Conservation (phyloP, 1,140 invertebrate species). For the Anthonomus grandis region DNA sequence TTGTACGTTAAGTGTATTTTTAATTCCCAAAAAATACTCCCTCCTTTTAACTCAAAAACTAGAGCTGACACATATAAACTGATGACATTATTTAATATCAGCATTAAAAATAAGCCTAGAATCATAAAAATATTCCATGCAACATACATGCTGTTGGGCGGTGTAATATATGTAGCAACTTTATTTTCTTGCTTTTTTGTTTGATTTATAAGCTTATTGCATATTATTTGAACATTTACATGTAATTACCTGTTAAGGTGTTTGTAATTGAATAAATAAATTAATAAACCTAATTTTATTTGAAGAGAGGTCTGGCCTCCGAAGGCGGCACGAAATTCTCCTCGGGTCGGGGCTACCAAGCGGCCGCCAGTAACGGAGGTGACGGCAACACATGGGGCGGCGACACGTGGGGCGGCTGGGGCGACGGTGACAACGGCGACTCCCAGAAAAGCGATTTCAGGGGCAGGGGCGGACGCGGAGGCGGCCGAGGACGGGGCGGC, state of each 20-base stretch:
- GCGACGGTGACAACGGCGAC: background rate
- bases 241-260: background rate
- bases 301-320: slow-evolving; percentile 17
- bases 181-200: background rate
- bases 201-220: no score
- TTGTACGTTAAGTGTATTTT: no score
- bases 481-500: slow-evolving; percentile 7
- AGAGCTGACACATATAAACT: no score
- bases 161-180: background rate
- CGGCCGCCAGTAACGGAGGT: slow-evolving; percentile 14
- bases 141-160: background rate
- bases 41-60: no score
- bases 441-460: slow-evolving; percentile 6
- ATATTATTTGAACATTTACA: background rate
- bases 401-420: slow-evolving; percentile 10
- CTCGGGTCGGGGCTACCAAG: slow-evolving; percentile 36
- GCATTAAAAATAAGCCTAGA: no score
- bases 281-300: no score
- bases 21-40: no score
- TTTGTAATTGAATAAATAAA: slow-evolving; percentile 2
- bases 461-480: background rate
- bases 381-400: slow-evolving; percentile 17
- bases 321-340: slow-evolving; percentile 37
- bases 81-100: no score
- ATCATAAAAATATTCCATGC: background rate